phyloP scores from a whole-genome alignment of 2,888 invertebrate species.

The Himalopsyche tibetana region DNA sequence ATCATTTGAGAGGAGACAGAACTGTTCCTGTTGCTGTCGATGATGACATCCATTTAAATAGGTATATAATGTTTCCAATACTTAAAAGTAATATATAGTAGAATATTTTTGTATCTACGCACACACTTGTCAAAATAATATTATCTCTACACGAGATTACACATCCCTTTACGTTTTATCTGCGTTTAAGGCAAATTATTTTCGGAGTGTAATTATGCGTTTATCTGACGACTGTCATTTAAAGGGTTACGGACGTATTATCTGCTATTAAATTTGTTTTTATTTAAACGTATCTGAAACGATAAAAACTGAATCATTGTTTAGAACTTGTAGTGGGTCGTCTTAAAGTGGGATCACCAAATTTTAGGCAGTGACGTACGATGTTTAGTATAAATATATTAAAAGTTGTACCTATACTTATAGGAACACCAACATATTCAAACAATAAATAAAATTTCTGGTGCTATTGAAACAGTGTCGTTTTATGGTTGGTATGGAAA shows the following conservation, averaged over 20 bases:
- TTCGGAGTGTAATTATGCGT: constrained; percentile 52
- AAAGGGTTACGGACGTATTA: neutral
- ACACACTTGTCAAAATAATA: neutral
- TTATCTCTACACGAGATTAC: neutral
- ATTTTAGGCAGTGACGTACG: neutral
- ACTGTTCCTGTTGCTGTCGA: too few relatives aligned
- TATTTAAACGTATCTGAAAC: constrained; percentile 7
- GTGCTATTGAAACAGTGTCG: too few relatives aligned
- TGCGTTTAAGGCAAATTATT: constrained; percentile 59
- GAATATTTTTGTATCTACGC: too few relatives aligned
- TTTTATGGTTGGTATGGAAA: too few relatives aligned
- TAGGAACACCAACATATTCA: too few relatives aligned
- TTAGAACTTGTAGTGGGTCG: neutral
- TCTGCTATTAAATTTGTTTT: constrained; percentile 11
- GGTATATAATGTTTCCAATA: too few relatives aligned
- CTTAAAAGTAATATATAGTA: too few relatives aligned
- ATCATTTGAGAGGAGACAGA: too few relatives aligned
- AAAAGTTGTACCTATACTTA: too few relatives aligned
- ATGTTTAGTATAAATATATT: too few relatives aligned
- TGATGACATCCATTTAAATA: too few relatives aligned
- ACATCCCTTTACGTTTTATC: constrained; percentile 52
- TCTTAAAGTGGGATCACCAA: neutral
- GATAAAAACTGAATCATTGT: constrained; percentile 16
- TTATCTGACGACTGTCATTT: constrained; percentile 46
- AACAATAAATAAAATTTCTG: too few relatives aligned